A percentile compares a stretch with the other conserved stretches of the same genome.
These are phyloP conservation scores for Aphelinus certus DNA, from an alignment of 1,140 invertebrate species.

Conservation along the genomic window DNA sequence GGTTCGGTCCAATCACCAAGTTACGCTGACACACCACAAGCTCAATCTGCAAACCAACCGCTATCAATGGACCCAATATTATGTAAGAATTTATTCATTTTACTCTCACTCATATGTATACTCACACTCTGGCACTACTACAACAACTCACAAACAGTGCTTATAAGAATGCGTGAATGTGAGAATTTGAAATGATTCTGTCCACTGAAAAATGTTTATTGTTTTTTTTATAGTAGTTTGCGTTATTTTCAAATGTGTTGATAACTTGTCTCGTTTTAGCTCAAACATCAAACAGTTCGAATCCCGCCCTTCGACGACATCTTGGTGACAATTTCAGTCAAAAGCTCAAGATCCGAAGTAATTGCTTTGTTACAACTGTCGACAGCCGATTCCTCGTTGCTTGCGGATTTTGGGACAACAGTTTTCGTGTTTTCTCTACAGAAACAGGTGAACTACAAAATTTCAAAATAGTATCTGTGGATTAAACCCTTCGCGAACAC, in stretches of 20 bases:
- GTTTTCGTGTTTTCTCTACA: constrained; percentile 96
- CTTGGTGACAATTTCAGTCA: constrained; percentile 97
- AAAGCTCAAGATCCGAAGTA: constrained; percentile 89
- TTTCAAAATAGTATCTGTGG: no score
- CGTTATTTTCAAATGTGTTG: no score
- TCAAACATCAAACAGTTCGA: constrained; percentile 74
- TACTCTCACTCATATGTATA: no score
- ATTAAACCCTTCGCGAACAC: no score
- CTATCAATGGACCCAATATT: constrained; percentile 95
- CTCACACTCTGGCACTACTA: no score
- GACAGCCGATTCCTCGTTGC: constrained; percentile 96
- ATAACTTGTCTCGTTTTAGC: constrained; percentile 61
- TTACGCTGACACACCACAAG: constrained; percentile 80
- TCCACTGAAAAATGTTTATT: no score
- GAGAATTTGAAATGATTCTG: no score
- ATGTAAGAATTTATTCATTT: constrained; percentile 69
- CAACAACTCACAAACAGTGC: no score
- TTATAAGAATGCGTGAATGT: no score
- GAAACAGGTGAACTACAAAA: constrained; percentile 80
- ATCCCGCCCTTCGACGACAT: constrained; percentile 79
- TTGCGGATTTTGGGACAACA: constrained; percentile 99
- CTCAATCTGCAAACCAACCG: constrained; percentile 84
- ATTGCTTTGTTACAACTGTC: constrained; percentile 97
- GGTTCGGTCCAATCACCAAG: constrained; percentile 83
- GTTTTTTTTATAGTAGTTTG: no score